Base-by-base conservation (phyloP, 1,140 invertebrate species). In the Penaeus indicus region DNA sequence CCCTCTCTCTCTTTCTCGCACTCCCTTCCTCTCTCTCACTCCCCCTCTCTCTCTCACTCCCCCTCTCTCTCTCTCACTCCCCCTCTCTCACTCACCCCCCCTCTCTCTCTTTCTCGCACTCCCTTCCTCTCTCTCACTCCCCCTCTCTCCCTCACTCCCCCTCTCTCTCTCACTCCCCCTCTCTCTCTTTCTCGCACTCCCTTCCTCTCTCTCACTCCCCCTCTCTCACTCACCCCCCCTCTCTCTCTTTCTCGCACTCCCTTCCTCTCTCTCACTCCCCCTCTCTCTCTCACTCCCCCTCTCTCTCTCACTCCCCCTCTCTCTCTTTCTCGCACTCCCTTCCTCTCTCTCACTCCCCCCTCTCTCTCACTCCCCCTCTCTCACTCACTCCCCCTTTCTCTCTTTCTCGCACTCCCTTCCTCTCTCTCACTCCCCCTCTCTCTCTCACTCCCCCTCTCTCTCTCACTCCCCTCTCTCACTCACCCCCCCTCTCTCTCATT, bases 31-130 rank as follows among this genome's bases (percentile, higher is more conserved):
- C 75, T 7, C 42, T 22, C 42, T 42, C 27, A 13, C 77, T 42
- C 77, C 16, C 77, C 77, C n/a, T 42, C 77, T 25, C 32, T 42
- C 19, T 42, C 77, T 32, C 27, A 2, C 42, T 18, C 32, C 63
- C 80, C 62, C 80, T 82, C 80, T 82, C 80, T 82, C 54, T 82
- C 80, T 82, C 22, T 69, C 54, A 18, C 38, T 32, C 32, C 11
- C 60, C 67, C 75, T 42, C 69, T 63, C 47, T 63, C 61, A n/a
- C 54, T 47, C 61, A n/a, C 25, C 42, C 54, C 25, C 72, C 42
- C 62, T 16, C 75, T 47, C 62, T 47, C 75, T 25, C n/a, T 25
- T 60, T 61, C n/a, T 67, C 19, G 1, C n/a, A 1, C 63, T 21
- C 63, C 3, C 63, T 1, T 3, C 3, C 63, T 19, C n/a, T 3